Evolutionary conservation across 2,888 invertebrate genomes (phyloP), one percentile per base, ranked within the genome.

Genomic region (Lasioglossum calceatum): DNA sequence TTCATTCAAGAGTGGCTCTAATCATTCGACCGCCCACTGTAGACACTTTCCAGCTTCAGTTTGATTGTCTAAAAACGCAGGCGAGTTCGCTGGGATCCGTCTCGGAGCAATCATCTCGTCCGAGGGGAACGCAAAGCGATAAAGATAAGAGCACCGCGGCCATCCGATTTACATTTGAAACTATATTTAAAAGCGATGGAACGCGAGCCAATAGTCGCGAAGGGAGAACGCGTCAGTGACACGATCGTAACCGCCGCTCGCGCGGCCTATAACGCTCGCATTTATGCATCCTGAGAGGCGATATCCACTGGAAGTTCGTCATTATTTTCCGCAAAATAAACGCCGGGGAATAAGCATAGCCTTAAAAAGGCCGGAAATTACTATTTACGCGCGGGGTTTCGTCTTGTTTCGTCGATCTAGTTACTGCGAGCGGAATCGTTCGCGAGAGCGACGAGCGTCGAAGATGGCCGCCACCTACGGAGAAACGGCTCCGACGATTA

Each of bases 111-210:
- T 67, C 64, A 7, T 67, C 7, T 1, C 23, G 8, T 10, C 36
- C 64, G 19, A 32, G 27, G 16, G 16, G n/a, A 42, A n/a, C 5
- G 42, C 7, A n/a, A 42, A n/a, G n/a, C 42, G 71, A 42, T 42
- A 71, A 44, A 71, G 42, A 71, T 42, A 42, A 44, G 27, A n/a
- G 42, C 42, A n/a, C n/a, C 36, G 70, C 39, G 42, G 19, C 2
- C 12, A 5, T 16, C 44, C 2, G 39, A 79, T 70, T 82, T 77
- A 70, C 75, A 67, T 67, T 79, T 83, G 84, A 80, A 82, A 88
- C 84, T 86, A 87, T 90, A 90, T 90, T 86, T 86, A 85, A 88
- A 87, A 83, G 75, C 78, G 78, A 90, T 87, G 85, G 87, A 88
- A 83, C 81, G 75, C 39, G 81, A 81, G 80, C 85, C 83, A 84